Base-by-base conservation (phyloP, 1,140 invertebrate species). In the Drosophila willistoni region DNA sequence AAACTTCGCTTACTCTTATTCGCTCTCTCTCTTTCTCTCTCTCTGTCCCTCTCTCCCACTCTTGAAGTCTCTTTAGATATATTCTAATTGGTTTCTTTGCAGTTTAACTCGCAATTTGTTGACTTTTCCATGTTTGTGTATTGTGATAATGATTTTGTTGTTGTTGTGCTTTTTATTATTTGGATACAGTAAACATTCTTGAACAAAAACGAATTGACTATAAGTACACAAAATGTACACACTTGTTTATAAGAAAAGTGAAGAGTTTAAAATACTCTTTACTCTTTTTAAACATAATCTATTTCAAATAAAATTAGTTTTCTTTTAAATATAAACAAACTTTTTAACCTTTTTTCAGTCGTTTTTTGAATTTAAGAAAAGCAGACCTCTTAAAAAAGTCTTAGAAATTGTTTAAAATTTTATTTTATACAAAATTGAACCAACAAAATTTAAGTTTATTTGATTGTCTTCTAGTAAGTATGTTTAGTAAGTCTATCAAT, bases 41-140 rank as follows among this genome's bases (percentile, higher is more conserved):
- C 51, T 64, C 33, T n/a, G n/a, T n/a, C n/a, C n/a, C n/a, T n/a
- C 64, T 59, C 55, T 39, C 19, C 36, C 51, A 60, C 33, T 64
- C 71, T 33, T 51, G 29, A 29, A 36, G 9, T 83, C 42, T 41
- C 65, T 68, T 60, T 44, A 39, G 57, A 60, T 66, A 62, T 70
- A 82, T 86, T 87, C 83, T 83, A 87, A 87, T 83, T 87, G 83
- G 54, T 83, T 83, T 83, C 79, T 81, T 62, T 78, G 68, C 69
- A 71, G 79, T 79, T 87, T 47, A 87, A 77, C 78, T 81, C 73
- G 59, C 76, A 81, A 85, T 86, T 79, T 85, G 81, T 80, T 84
- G 81, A 86, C 78, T 75, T 81, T 79, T 85, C 64, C 73, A 71
- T 70, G 84, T 76, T 71, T 77, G 44, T 47, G 14, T 69, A 44